phyloP scores from a whole-genome alignment of 2,113 vertebrate genomes.

The Tursiops truncatus region DNA sequence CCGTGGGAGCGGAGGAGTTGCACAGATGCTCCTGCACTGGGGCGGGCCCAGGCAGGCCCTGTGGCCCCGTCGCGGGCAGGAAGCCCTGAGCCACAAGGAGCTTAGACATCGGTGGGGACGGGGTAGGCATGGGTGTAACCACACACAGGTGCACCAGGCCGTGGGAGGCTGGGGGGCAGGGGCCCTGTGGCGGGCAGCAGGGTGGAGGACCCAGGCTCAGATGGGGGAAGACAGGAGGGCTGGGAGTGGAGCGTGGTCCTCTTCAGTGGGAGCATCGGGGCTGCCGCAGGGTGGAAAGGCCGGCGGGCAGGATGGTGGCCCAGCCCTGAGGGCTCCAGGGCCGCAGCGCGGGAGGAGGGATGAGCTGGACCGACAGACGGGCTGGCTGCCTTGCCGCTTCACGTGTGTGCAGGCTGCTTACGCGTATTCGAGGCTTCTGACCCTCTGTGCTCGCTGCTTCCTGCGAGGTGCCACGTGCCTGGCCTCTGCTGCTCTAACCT shows the following conservation, averaged over 20 bases:
- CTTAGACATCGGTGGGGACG: background rate
- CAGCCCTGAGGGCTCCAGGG: background rate
- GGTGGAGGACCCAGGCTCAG: background rate
- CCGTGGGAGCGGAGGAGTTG: no score
- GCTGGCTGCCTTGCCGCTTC: background rate
- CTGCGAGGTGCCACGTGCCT: accelerated
- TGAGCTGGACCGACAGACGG: background rate
- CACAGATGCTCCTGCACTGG: background rate
- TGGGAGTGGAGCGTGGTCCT: background rate
- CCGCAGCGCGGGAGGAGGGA: no score
- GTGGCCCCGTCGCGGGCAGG: accelerated
- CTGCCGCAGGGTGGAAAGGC: background rate
- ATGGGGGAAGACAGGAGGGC: background rate
- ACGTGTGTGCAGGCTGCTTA: accelerated
- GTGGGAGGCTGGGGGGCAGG: background rate
- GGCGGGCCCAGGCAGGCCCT: background rate
- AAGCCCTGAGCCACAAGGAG: background rate
- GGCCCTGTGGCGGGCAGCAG: background rate
- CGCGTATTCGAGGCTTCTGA: accelerated
- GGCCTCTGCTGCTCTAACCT: background rate
- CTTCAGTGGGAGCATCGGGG: background rate
- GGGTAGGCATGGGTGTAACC: background rate
- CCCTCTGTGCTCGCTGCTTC: no score
- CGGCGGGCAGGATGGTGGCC: background rate
- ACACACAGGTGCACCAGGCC: background rate